Evolutionary conservation across 2,888 invertebrate species (phyloP).

Genomic region (Pollenia amentaria): DNA sequence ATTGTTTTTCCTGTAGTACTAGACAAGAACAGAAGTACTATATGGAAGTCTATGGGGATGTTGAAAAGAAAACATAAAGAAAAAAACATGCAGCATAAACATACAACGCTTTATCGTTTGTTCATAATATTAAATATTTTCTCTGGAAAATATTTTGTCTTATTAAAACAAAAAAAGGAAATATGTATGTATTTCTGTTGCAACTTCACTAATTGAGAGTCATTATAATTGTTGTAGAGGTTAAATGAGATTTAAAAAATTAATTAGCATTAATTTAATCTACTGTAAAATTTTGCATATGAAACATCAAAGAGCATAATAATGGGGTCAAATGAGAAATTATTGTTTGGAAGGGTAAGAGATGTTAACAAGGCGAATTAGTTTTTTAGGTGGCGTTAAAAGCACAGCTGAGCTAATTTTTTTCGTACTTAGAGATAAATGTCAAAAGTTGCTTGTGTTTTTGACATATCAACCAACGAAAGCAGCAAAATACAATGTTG

Average conservation of each 20-base stretch:
- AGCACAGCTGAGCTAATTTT: too few relatives aligned
- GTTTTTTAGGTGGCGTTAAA: too few relatives aligned
- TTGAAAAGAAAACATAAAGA: constrained; percentile 1
- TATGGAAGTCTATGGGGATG: constrained; percentile 27
- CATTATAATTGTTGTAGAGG: constrained; percentile 41
- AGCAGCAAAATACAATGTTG: too few relatives aligned
- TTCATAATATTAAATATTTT: constrained; percentile 2
- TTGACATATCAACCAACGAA: too few relatives aligned
- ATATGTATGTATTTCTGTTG: not conserved
- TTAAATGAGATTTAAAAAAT: constrained; percentile 58
- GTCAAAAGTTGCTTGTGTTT: too few relatives aligned
- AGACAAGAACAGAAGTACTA: constrained; percentile 19
- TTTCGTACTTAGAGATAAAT: too few relatives aligned
- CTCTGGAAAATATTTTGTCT: not conserved
- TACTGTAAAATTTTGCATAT: constrained; percentile 29
- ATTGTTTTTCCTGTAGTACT: constrained; percentile 25
- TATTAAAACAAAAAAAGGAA: too few relatives aligned
- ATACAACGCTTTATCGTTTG: constrained; percentile 33
- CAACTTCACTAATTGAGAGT: constrained; percentile 46
- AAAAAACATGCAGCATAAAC: not conserved
- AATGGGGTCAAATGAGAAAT: not conserved
- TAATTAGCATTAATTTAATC: constrained; percentile 56
- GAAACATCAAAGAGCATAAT: constrained; percentile 23
- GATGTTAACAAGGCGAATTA: too few relatives aligned
- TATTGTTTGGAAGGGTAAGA: not conserved